Evolutionary conservation across 2,113 vertebrate species (phyloP).

Genomic region (Paratilapia polleni): DNA sequence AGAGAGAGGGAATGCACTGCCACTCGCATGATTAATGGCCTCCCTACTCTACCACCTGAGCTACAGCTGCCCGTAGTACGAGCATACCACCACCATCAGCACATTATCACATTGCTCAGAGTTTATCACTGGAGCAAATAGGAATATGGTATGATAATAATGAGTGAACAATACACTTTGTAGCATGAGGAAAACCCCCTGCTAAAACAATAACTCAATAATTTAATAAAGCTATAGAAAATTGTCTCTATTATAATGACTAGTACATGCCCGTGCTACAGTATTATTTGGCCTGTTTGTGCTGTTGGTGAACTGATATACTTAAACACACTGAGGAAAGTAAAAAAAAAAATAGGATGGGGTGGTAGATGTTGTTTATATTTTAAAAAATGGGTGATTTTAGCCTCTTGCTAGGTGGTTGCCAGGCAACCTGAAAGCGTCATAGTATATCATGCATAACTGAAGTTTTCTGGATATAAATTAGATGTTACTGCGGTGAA

Average conservation of each 20-base stretch:
- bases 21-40: slow-evolving; percentile 47
- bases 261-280: not conserved
- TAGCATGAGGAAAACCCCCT: not conserved
- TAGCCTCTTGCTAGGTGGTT: not conserved
- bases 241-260: not conserved
- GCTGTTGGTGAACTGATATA: not conserved
- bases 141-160: slow-evolving; percentile 6
- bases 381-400: not conserved
- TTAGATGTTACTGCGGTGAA: not conserved
- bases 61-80: slow-evolving; percentile 41
- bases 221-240: not conserved
- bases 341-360: rapidly evolving
- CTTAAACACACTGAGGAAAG: not conserved
- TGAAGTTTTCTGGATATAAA: not conserved
- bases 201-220: not conserved
- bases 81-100: slow-evolving; percentile 12
- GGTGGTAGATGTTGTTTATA: not conserved
- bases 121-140: slow-evolving; percentile 46
- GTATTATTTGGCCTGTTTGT: not conserved
- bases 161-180: not conserved
- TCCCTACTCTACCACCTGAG: slow-evolving; percentile 45
- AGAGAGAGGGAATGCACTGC: slow-evolving; percentile 15
- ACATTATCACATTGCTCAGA: slow-evolving; percentile 31
- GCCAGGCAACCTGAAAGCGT: not conserved
- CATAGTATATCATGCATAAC: not conserved